Evolutionary conservation across 2,888 invertebrate species (phyloP).

Genomic region (Caenorhabditis auriculariae): DNA sequence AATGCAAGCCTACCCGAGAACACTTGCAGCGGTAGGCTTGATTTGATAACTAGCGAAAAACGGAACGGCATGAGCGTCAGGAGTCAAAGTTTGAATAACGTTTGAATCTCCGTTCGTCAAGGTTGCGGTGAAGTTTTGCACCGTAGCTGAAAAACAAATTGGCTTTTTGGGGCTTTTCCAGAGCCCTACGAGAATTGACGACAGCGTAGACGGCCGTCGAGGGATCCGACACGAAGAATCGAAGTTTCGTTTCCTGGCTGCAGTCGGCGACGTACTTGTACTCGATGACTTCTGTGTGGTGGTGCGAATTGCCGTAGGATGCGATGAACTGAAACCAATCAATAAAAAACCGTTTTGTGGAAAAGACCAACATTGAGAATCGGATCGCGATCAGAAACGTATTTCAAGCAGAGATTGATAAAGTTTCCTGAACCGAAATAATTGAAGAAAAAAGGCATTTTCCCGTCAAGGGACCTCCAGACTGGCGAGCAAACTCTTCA

Average conservation of each 20-base stretch:
- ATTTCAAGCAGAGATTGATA: constrained; percentile 28
- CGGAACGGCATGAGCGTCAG: constrained; percentile 23
- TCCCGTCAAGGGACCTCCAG: no score
- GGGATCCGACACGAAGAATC: constrained; percentile 9
- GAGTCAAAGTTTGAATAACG: constrained; percentile 1
- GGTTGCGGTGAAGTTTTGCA: constrained; percentile 8
- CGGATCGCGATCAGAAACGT: constrained; percentile 20
- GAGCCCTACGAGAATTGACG: constrained; percentile 15
- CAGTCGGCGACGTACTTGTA: constrained; percentile 12
- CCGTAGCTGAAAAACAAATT: constrained; percentile 13
- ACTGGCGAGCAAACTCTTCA: constrained; percentile 17
- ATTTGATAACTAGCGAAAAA: constrained; percentile 25
- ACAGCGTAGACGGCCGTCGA: constrained; percentile 12
- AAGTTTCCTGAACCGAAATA: constrained; percentile 20
- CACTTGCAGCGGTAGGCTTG: constrained; percentile 5
- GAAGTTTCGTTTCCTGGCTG: background rate
- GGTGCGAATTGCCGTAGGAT: constrained; percentile 32
- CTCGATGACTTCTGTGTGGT: constrained; percentile 31
- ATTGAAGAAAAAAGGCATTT: no score
- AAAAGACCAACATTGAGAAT: constrained; percentile 18
- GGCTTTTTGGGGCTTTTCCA: background rate
- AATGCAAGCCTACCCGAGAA: constrained; percentile 2
- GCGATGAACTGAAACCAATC: constrained; percentile 21
- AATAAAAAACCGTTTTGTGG: background rate
- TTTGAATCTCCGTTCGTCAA: background rate